These are phyloP conservation scores for Trachurus trachurus DNA, from an alignment of 2,797 vertebrate genomes.

Conservation along the genomic window DNA sequence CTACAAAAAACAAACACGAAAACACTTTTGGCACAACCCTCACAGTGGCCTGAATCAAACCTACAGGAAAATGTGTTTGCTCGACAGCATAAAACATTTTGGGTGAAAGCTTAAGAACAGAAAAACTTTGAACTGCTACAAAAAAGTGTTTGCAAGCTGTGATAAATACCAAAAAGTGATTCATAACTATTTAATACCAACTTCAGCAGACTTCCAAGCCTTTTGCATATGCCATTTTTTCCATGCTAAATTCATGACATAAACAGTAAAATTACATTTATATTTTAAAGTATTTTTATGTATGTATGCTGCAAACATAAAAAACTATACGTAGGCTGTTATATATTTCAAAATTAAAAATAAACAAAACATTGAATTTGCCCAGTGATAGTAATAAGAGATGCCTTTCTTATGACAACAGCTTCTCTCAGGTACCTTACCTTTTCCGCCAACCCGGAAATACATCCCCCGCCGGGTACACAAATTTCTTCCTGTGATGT, in stretches of 20 bases:
- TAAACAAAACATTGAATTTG: too few relatives aligned
- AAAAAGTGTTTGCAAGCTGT: neutral
- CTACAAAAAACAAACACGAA: neutral
- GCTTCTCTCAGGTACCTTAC: neutral
- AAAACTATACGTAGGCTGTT: too few relatives aligned
- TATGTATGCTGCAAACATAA: neutral
- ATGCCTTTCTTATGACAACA: neutral
- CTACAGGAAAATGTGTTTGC: neutral
- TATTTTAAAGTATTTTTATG: neutral
- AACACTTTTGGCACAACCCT: neutral
- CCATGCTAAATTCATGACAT: neutral
- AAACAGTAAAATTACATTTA: neutral
- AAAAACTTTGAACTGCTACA: neutral
- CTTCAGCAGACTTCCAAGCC: too few relatives aligned
- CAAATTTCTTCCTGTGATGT: constrained; percentile 7
- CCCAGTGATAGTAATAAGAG: too few relatives aligned
- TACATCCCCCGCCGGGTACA: neutral
- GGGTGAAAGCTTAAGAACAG: neutral
- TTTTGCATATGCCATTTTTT: neutral
- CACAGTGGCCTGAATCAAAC: neutral
- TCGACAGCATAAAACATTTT: neutral
- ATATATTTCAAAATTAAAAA: too few relatives aligned
- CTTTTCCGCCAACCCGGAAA: constrained; percentile 48
- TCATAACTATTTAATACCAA: too few relatives aligned
- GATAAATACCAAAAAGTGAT: neutral